These are phyloP conservation scores for Crambe crambe DNA, from an alignment of 37 sponge, comb jelly and placozoan species.

Conservation along the genomic window DNA sequence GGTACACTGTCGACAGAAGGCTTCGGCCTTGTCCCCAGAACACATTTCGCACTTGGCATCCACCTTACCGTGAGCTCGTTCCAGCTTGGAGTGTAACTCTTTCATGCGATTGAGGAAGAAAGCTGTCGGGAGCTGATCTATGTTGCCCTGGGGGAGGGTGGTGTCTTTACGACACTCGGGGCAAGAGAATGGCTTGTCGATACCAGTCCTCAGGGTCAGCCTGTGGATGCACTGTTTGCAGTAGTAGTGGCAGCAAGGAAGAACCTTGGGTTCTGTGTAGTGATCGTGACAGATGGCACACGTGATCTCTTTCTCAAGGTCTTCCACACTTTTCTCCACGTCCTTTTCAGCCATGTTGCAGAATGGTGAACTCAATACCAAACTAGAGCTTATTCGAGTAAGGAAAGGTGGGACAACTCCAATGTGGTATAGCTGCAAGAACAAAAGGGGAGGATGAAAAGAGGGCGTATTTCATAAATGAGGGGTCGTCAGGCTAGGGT, in stretches of 20 bases:
- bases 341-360: too few species aligned
- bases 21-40: background rate
- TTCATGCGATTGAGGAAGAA: constrained; percentile 37
- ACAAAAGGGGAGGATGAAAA: too few species aligned
- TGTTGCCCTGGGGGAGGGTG: constrained; percentile 14
- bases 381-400: too few species aligned
- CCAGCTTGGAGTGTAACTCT: background rate
- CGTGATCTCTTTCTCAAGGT: constrained; percentile 33
- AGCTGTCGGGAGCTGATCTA: constrained; percentile 18
- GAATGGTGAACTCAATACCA: too few species aligned
- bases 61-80: constrained; percentile 29
- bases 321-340: constrained; percentile 18
- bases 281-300: constrained; percentile 42
- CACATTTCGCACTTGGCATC: constrained; percentile 31
- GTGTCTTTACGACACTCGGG: constrained; percentile 35
- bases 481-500: too few species aligned
- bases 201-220: background rate
- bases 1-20: constrained; percentile 37
- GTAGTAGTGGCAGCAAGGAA: constrained; percentile 60
- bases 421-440: too few species aligned
- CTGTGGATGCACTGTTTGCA: constrained; percentile 31
- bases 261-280: constrained; percentile 36
- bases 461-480: too few species aligned
- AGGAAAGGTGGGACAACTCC: too few species aligned
- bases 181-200: constrained; percentile 28